Base-by-base conservation (phyloP, 2,113 vertebrate species). In the Platichthys stellatus region DNA sequence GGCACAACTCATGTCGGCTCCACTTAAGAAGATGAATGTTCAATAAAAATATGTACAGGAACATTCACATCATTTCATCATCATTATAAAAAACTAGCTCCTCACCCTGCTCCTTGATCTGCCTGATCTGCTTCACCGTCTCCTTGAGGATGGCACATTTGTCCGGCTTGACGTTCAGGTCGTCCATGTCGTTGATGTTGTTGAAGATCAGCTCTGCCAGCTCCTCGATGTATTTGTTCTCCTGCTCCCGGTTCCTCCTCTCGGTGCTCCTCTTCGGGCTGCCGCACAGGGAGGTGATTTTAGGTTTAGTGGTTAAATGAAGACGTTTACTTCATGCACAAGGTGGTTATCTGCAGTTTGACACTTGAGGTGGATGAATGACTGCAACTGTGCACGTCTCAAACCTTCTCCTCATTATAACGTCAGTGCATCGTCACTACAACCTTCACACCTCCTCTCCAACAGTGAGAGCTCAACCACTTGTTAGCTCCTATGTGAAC, bases 101-200 rank as follows among this genome's bases (percentile, higher is more conserved):
- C 59, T 14, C 60, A 99, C 98, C 98, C 94, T 98, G 97, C 93
- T 99, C 97, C 94, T 99, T 99, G 93, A 99, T 99, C 93, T 98
- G 98, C 86, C 98, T 94, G 92, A 99, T 99, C 95, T 98, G 97
- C 92, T 97, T 97, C 94, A 99, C 97, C 92, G 98, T 99, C 96
- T 99, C 98, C 90, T 98, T 99, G 86, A 99, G 94, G 92, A 98
- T 97, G 93, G 97, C 97, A 94, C 97, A 98, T 96, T 98, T 99
- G 95, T 99, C 98, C 78, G 97, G 97, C 92, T 99, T 99, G 86
- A 98, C 97, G 90, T 99, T 98, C 81, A 99, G 97, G 94, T 98
- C 98, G 91, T 98, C 97, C 77, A 99, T 99, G 88, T 99, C 97
- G 75, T 96, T 99, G 93, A 99, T 96, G 95, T 98, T 99, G 83